These are phyloP conservation scores for Psylliodes chrysocephalus DNA, from an alignment of 2,888 invertebrate genomes.

Conservation along the genomic window DNA sequence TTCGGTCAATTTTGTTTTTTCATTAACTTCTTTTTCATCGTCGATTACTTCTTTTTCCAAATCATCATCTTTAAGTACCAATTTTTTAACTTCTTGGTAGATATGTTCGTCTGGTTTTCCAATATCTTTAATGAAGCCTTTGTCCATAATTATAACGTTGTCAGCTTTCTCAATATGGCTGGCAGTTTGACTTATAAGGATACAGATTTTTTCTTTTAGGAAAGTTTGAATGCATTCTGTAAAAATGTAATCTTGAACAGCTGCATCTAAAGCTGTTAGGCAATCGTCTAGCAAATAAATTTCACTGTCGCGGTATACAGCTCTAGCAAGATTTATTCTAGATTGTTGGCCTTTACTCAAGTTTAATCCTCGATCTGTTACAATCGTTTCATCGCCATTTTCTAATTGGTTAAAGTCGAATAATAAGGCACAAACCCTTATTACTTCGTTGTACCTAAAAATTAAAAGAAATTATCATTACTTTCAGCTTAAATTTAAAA, in stretches of 20 bases:
- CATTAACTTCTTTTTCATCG: constrained; percentile 52
- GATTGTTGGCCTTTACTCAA: constrained; percentile 86
- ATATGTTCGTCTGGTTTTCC: constrained; percentile 75
- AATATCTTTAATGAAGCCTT: constrained; percentile 67
- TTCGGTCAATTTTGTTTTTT: constrained; percentile 39
- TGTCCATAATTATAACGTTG: constrained; percentile 53
- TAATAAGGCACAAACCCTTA: constrained; percentile 75
- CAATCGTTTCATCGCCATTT: constrained; percentile 80
- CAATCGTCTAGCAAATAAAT: constrained; percentile 90
- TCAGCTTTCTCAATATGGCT: constrained; percentile 69
- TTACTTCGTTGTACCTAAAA: constrained; percentile 45
- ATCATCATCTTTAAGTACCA: constrained; percentile 23
- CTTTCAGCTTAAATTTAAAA: background rate
- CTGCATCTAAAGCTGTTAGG: constrained; percentile 86
- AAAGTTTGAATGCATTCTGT: constrained; percentile 76
- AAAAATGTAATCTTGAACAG: constrained; percentile 86
- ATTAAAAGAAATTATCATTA: too few relatives aligned
- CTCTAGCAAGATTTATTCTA: constrained; percentile 84
- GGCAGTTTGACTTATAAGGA: constrained; percentile 79
- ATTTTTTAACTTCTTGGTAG: constrained; percentile 76
- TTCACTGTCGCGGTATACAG: constrained; percentile 83
- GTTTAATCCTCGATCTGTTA: constrained; percentile 79
- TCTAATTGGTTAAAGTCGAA: constrained; percentile 77
- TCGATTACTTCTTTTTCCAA: constrained; percentile 54
- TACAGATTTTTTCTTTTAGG: constrained; percentile 72